Conservation (phyloP, 1,140 invertebrate species). For the Eumeta japonica region DNA sequence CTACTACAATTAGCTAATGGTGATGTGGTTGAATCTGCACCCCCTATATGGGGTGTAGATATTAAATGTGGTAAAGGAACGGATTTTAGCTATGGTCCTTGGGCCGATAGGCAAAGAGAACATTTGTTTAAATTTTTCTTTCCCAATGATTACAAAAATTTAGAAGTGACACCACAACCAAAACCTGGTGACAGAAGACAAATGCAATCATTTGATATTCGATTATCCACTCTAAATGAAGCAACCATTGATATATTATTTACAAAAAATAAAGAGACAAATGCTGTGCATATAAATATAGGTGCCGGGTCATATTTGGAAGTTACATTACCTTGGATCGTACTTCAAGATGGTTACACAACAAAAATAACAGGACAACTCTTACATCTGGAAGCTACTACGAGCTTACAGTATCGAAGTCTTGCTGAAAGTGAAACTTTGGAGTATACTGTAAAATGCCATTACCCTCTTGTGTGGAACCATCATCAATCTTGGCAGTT, state of each 20-base stretch:
- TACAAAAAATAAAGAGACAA: slow-evolving; percentile 95
- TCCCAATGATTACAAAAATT: slow-evolving; percentile 81
- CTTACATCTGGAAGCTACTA: slow-evolving; percentile 90
- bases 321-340: slow-evolving; percentile 92
- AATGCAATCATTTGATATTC: slow-evolving; percentile 90
- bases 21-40: slow-evolving; percentile 86
- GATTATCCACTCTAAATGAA: slow-evolving; percentile 85
- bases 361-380: slow-evolving; percentile 91
- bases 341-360: slow-evolving; percentile 79
- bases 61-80: slow-evolving; percentile 96
- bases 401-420: slow-evolving; percentile 88
- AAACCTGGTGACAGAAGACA: slow-evolving; percentile 83
- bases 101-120: slow-evolving; percentile 95
- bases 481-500: slow-evolving; percentile 91
- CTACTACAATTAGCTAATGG: slow-evolving; percentile 89
- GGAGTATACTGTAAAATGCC: slow-evolving; percentile 83
- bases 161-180: slow-evolving; percentile 74
- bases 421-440: slow-evolving; percentile 91
- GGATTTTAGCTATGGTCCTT: slow-evolving; percentile 96
- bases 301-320: slow-evolving; percentile 92
- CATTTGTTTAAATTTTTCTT: slow-evolving; percentile 96
- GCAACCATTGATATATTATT: slow-evolving; percentile 94
- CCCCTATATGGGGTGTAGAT: slow-evolving; percentile 92
- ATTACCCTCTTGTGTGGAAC: slow-evolving; percentile 93
- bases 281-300: slow-evolving; percentile 92